A percentile compares a stretch with the other conserved stretches of the same genome.
phyloP scores from a whole-genome alignment of 1,140 invertebrate genomes.

The Proales similis region DNA sequence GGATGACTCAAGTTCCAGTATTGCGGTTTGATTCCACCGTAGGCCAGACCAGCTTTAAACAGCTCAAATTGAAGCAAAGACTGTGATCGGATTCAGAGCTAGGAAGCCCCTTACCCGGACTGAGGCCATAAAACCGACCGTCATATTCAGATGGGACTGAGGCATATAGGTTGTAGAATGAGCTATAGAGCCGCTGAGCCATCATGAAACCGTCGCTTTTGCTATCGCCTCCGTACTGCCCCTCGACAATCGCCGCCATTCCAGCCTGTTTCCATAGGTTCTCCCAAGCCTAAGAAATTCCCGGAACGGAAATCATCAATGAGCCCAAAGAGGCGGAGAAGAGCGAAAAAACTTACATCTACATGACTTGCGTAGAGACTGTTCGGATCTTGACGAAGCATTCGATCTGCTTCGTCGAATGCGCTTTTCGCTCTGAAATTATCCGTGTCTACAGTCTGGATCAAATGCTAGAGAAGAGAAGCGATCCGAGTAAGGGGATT shows the following conservation, averaged over 20 bases:
- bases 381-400: slow-evolving; percentile 30
- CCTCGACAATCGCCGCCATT: slow-evolving; percentile 6
- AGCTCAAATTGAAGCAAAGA: background rate
- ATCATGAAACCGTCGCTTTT: slow-evolving; percentile 24
- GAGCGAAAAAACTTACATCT: background rate
- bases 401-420: slow-evolving; percentile 13
- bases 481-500: background rate
- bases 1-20: slow-evolving; percentile 21
- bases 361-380: slow-evolving; percentile 23
- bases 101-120: slow-evolving; percentile 9
- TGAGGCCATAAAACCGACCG: slow-evolving; percentile 27
- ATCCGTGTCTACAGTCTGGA: slow-evolving; percentile 29
- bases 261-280: slow-evolving; percentile 31
- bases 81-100: no score
- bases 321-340: no score
- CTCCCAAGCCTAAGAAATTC: slow-evolving; percentile 23
- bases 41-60: slow-evolving; percentile 26
- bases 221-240: background rate
- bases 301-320: no score
- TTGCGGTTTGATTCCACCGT: slow-evolving; percentile 23
- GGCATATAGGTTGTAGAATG: slow-evolving; percentile 33
- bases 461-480: slow-evolving; percentile 16
- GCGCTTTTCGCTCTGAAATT: slow-evolving; percentile 19
- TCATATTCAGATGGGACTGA: slow-evolving; percentile 19
- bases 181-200: slow-evolving; percentile 18